These are phyloP conservation scores for Pachypanchax playfairii DNA, from an alignment of 2,113 vertebrate genomes.

Conservation along the genomic window DNA sequence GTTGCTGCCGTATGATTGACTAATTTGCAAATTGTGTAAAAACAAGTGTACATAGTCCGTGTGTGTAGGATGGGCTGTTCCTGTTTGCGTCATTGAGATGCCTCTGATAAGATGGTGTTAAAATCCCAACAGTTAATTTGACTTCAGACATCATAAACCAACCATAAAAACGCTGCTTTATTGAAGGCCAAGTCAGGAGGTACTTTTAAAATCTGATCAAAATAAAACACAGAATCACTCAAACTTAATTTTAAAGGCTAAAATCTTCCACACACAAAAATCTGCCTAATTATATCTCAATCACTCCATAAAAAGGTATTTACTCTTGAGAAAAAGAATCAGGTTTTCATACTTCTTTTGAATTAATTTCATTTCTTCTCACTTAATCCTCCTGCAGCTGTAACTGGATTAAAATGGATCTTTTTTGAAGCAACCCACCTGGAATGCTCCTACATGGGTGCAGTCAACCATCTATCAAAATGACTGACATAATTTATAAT, in stretches of 20 bases:
- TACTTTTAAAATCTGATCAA: slow-evolving; percentile 29
- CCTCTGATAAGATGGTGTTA: slow-evolving; percentile 72
- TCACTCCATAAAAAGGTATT: too few relatives aligned
- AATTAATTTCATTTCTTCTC: slow-evolving; percentile 40
- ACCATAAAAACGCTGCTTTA: slow-evolving; percentile 65
- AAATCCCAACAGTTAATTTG: slow-evolving; percentile 74
- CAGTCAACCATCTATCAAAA: slow-evolving; percentile 49
- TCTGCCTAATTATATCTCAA: too few relatives aligned
- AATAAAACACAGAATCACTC: not conserved
- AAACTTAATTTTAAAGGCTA: too few relatives aligned
- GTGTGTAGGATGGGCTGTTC: too few relatives aligned
- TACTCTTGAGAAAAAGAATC: not conserved
- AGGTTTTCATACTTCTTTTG: slow-evolving; percentile 25
- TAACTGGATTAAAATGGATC: slow-evolving; percentile 71
- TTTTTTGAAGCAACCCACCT: slow-evolving; percentile 54
- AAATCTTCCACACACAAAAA: too few relatives aligned
- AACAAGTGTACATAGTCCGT: too few relatives aligned
- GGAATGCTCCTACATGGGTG: slow-evolving; percentile 45
- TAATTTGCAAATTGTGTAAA: too few relatives aligned
- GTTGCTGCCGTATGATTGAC: too few relatives aligned
- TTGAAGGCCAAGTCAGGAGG: slow-evolving; percentile 28
- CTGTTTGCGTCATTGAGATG: slow-evolving; percentile 49
- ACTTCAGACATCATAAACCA: slow-evolving; percentile 68
- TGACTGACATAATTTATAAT: slow-evolving; percentile 71
- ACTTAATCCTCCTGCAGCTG: slow-evolving; percentile 51